Conservation (phyloP, 1,140 invertebrate species). For the Macrobrachium rosenbergii region DNA sequence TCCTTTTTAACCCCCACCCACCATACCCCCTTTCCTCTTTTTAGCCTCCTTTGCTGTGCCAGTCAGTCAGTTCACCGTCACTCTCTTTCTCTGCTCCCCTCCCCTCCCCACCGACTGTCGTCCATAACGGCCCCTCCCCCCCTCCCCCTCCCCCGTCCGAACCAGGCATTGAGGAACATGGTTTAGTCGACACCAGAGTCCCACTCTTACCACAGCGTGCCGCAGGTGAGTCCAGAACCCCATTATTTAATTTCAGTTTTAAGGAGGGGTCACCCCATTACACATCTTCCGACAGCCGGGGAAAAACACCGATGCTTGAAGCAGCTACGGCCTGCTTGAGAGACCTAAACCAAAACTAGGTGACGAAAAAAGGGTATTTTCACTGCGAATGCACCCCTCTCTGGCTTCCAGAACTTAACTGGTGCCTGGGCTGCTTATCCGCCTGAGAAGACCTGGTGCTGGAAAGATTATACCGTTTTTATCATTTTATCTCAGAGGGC, state of each 20-base stretch:
- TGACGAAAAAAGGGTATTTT: not conserved
- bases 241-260: not conserved
- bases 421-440: constrained; percentile 32
- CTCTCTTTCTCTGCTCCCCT: constrained; percentile 4
- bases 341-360: too few species aligned
- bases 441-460: constrained; percentile 38
- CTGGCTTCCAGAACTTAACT: constrained; percentile 41
- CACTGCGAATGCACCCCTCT: not conserved
- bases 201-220: constrained; percentile 34
- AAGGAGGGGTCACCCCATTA: not conserved
- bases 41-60: not conserved
- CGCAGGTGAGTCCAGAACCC: constrained; percentile 24
- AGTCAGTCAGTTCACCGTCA: not conserved
- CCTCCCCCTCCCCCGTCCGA: too few species aligned
- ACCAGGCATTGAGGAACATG: not conserved
- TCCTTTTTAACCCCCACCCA: too few species aligned
- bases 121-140: too few species aligned
- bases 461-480: constrained; percentile 56
- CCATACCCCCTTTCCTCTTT: too few species aligned
- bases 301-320: too few species aligned
- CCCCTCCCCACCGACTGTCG: constrained; percentile 1
- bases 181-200: constrained; percentile 14
- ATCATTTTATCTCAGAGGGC: constrained; percentile 55
- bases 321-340: too few species aligned
- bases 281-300: not conserved